Percentiles rank a stretch among this genome's conserved stretches.
Conservation (phyloP, 2,113 vertebrate species). For the Pseudorhombus dupliciocellatus region DNA sequence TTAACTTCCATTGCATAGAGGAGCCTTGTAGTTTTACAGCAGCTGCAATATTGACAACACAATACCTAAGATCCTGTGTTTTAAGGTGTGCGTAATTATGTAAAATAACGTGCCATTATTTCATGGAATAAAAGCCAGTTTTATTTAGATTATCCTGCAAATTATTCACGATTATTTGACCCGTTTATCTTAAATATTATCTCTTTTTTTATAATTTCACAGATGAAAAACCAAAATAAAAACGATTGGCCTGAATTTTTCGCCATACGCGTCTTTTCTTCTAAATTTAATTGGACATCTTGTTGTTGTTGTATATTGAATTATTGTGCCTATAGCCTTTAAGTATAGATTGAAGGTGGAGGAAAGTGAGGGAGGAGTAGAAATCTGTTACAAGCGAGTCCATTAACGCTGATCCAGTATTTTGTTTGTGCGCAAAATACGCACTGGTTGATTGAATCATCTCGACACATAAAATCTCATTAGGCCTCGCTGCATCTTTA, state of each 20-base stretch:
- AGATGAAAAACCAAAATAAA: not conserved
- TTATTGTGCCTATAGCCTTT: not conserved
- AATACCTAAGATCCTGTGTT: not conserved
- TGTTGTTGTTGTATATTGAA: not conserved
- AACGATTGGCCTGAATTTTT: not conserved
- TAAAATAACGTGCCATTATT: not conserved
- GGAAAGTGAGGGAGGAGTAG: not conserved
- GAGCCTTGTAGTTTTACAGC: not conserved
- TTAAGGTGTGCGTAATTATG: not conserved
- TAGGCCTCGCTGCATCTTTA: too few relatives aligned
- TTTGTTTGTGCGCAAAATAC: slow-evolving; percentile 19
- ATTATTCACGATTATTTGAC: not conserved
- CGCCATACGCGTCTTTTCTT: not conserved
- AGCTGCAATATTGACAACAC: not conserved
- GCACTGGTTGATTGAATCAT: too few relatives aligned
- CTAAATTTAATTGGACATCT: not conserved
- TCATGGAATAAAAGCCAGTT: not conserved
- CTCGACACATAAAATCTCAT: too few relatives aligned
- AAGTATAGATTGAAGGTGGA: not conserved
- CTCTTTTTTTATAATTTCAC: not conserved
- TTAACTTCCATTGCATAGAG: not conserved
- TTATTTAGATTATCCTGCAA: not conserved
- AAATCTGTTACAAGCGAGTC: not conserved
- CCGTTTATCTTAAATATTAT: not conserved
- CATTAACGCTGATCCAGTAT: not conserved